Evolutionary conservation across 2,113 vertebrate species (phyloP), one percentile per base, ranked within the genome.

Genomic region (Myodes glareolus): DNA sequence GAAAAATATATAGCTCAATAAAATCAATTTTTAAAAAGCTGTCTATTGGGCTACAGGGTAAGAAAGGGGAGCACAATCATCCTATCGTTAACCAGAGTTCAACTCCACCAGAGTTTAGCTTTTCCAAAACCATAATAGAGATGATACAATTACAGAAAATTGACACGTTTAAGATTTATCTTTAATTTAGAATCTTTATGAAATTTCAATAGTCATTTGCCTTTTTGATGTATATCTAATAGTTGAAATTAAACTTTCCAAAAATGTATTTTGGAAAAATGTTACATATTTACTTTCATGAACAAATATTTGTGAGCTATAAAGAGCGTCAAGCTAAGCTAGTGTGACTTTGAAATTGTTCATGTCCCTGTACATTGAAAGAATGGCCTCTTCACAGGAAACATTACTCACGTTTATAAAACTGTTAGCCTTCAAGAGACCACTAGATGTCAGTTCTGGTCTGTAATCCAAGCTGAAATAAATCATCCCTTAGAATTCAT

Each of bases 371-470:
- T 55, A 3, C 19, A 2, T 80, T 45, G 19, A 78, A 92, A 81
- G 1, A 90, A 81, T 76, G 47, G 0, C 47, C 47, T 86, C 27
- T 95, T 94, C 0, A 3, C 84, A 87, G 93, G 39, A 85, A 88
- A 42, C 25, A 8, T 55, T 58, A 1, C 36, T 88, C 55, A 42
- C 25, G 84, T 78, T 76, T 76, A 52, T 39, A 47, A 94, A 70
- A 6, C 3, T 98, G 98, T 96, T 97, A 65, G 94, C 55, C 27
- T 97, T 82, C 3, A 10, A 17, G 13, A 93, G 16, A 88, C 98
- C 98, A 94, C 98, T 95, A 97, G 98, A 96, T 98, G 98, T 63
- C 98, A 98, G 98, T 86, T 96, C 87, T 72, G 92, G 47, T 85
- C 95, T 97, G 76, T 16, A 87, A 31, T 81, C 93, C 68, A 76